These are phyloP conservation scores for Pandemis heparana DNA, from an alignment of 2,888 invertebrate species.

Conservation along the genomic window DNA sequence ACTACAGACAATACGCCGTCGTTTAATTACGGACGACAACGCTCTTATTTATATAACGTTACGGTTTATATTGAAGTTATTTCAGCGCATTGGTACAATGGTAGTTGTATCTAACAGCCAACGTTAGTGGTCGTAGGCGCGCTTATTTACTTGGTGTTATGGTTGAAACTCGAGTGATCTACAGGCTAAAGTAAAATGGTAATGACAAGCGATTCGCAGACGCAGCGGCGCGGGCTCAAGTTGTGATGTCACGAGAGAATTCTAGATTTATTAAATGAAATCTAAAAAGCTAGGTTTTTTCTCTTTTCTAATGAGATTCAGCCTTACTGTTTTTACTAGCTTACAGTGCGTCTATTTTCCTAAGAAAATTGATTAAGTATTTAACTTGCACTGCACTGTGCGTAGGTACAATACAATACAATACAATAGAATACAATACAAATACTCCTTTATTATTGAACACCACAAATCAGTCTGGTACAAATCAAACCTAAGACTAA, in stretches of 20 bases:
- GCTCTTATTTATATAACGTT: background rate
- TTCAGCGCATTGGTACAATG: background rate
- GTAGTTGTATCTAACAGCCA: background rate
- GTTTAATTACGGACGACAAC: background rate
- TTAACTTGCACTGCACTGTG: too few relatives aligned
- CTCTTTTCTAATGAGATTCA: too few relatives aligned
- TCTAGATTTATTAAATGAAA: background rate
- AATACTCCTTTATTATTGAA: too few relatives aligned
- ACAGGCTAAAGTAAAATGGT: background rate
- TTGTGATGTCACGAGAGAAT: background rate
- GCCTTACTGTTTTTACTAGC: too few relatives aligned
- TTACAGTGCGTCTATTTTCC: too few relatives aligned
- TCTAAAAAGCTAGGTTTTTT: too few relatives aligned
- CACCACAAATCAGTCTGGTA: too few relatives aligned
- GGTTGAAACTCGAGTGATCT: background rate
- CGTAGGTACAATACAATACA: too few relatives aligned
- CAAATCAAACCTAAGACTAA: too few relatives aligned
- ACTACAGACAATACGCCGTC: background rate
- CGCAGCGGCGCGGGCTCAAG: slow-evolving; percentile 4
- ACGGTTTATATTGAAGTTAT: background rate
- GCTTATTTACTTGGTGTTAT: background rate
- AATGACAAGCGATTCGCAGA: background rate
- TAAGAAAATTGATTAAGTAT: too few relatives aligned
- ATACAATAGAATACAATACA: too few relatives aligned
- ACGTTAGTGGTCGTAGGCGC: background rate